These are phyloP conservation scores for Cephus spinipes DNA, from an alignment of 2,888 invertebrate species.

Conservation along the genomic window DNA sequence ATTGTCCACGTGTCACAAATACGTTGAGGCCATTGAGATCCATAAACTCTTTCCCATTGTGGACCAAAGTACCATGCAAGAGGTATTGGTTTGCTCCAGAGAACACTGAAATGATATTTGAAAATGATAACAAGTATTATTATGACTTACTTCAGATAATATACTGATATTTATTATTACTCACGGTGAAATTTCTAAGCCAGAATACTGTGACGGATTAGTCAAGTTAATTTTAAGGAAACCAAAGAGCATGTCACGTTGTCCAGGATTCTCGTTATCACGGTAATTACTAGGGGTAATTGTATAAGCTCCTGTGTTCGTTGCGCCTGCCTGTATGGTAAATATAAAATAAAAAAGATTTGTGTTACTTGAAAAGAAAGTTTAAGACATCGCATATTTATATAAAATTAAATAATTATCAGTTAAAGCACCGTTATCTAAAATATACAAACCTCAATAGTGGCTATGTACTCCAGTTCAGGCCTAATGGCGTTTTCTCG, in stretches of 20 bases:
- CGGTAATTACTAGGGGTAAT: slow-evolving; percentile 81
- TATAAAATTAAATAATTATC: neutral
- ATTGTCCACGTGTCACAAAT: slow-evolving; percentile 93
- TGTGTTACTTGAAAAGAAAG: neutral
- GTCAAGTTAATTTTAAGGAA: slow-evolving; percentile 90
- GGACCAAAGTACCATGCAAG: slow-evolving; percentile 92
- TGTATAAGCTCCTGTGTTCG: slow-evolving; percentile 79
- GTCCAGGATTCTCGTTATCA: slow-evolving; percentile 76
- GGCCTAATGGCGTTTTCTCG: slow-evolving; percentile 85
- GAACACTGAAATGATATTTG: slow-evolving; percentile 65
- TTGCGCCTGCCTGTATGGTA: slow-evolving; percentile 57
- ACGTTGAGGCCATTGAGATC: slow-evolving; percentile 83
- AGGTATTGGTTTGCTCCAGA: slow-evolving; percentile 94
- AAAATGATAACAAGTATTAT: neutral
- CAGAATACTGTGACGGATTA: slow-evolving; percentile 76
- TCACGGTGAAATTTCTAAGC: slow-evolving; percentile 80
- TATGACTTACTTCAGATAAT: neutral
- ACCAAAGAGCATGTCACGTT: slow-evolving; percentile 84
- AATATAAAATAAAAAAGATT: neutral
- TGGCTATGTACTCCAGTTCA: slow-evolving; percentile 83
- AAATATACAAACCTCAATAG: slow-evolving; percentile 72
- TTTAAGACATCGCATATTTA: neutral
- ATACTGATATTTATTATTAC: slow-evolving; percentile 56
- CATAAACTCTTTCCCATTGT: slow-evolving; percentile 88
- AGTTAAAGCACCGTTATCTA: neutral